A percentile compares a stretch with the other conserved stretches of the same genome.
phyloP scores from a whole-genome alignment of 1,140 invertebrate species.

The Bombus sibiricus region DNA sequence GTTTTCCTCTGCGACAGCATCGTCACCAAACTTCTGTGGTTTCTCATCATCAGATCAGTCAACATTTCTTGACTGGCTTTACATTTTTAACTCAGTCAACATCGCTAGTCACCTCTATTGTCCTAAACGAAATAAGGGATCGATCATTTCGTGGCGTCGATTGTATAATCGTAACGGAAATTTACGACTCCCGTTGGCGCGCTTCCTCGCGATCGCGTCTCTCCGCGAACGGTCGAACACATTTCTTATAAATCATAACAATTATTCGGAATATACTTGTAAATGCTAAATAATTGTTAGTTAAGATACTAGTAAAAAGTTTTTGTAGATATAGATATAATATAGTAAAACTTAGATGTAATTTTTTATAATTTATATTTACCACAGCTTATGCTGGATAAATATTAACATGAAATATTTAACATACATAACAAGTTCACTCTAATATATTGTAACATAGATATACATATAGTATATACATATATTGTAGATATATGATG shows the following conservation, averaged over 20 bases:
- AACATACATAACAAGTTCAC: constrained; percentile 23
- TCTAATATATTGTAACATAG: constrained; percentile 39
- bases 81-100: too few species aligned
- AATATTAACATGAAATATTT: constrained; percentile 26
- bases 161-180: too few species aligned
- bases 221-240: too few species aligned
- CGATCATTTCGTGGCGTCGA: too few species aligned
- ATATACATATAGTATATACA: neutral
- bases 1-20: too few species aligned
- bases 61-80: too few species aligned
- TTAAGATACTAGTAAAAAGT: neutral
- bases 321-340: neutral
- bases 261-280: neutral
- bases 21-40: too few species aligned
- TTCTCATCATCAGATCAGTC: too few species aligned
- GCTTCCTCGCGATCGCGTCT: too few species aligned
- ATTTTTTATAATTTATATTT: constrained; percentile 7
- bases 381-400: neutral
- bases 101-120: too few species aligned
- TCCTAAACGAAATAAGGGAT: too few species aligned
- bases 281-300: neutral
- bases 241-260: neutral
- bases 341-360: neutral
- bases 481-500: constrained; percentile 11
- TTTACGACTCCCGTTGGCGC: too few species aligned